A percentile compares a stretch with the other conserved stretches of the same genome.
phyloP scores from a whole-genome alignment of 2,888 invertebrate species.

The Sialis lutaria region DNA sequence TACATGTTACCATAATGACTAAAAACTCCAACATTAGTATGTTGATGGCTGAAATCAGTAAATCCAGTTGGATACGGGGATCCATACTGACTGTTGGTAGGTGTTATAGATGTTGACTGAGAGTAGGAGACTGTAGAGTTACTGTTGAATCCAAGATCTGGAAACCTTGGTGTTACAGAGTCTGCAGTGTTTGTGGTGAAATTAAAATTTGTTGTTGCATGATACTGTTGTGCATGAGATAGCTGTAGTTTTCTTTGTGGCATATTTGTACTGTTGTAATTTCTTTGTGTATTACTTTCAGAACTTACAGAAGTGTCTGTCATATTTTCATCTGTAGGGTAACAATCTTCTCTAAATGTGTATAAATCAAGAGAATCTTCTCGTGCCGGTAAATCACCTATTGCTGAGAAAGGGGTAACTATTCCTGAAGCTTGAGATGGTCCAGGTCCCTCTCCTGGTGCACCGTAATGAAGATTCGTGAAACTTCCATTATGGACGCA shows the following conservation, averaged over 20 bases:
- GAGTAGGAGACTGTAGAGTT: too few relatives aligned
- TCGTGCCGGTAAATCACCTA: constrained; percentile 25
- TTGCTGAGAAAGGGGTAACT: constrained; percentile 17
- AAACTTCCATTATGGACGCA: constrained; percentile 49
- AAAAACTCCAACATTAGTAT: constrained; percentile 29
- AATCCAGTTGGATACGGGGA: constrained; percentile 17
- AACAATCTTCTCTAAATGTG: constrained; percentile 40
- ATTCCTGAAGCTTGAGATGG: constrained; percentile 14
- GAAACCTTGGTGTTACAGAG: constrained; percentile 16
- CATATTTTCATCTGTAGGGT: constrained; percentile 30
- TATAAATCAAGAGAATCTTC: constrained; percentile 42
- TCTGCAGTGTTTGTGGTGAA: constrained; percentile 17
- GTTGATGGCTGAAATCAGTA: constrained; percentile 24
- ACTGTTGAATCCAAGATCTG: constrained; percentile 10
- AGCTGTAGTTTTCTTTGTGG: constrained; percentile 26
- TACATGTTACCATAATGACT: constrained; percentile 33
- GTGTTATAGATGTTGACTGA: constrained; percentile 9
- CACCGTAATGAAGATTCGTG: constrained; percentile 49
- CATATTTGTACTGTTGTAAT: constrained; percentile 15
- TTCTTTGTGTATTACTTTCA: constrained; percentile 2
- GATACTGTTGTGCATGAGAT: constrained; percentile 19
- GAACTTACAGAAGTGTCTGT: constrained; percentile 13
- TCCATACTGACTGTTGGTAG: constrained; percentile 18
- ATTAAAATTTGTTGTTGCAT: constrained; percentile 19
- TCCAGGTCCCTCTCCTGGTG: constrained; percentile 27